Base-by-base conservation (phyloP, 2,888 invertebrate genomes). In the Lasioglossum oenotherae region DNA sequence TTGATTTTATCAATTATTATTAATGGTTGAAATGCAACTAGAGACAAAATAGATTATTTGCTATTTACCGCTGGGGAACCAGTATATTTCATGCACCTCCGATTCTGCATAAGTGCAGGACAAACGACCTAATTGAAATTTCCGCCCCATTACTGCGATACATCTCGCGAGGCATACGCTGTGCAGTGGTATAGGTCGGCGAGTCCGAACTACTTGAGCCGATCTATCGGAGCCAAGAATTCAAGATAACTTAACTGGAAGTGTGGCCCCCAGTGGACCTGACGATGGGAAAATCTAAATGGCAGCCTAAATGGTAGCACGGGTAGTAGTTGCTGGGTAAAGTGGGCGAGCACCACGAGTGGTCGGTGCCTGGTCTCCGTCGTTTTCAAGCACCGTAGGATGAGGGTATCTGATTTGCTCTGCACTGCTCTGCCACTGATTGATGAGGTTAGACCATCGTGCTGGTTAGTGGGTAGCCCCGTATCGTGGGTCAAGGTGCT, bases 181-280 rank as follows among this genome's bases (percentile, higher is more conserved):
- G 1, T 5, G 27, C 60, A 27, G 60, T 27, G 27, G 12, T 60
- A 2, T 60, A 60, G 27, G 49, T 27, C n/a, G 60, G 14, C 27
- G 12, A 27, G 60, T 60, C 60, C 60, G 27, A 27, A 14, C 27
- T 60, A 60, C 60, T 27, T 27, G 27, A 60, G 78, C 83, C 60
- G 60, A 60, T 60, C 60, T 60, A 60, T 60, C 27, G 60, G 4
- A 27, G 60, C 60, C 60, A 60, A 60, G 60, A 60, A 60, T 60
- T 60, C 14, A 27, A 27, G 60, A 60, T 60, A 60, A 60, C 60
- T 27, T 60, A 60, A 60, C 60, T n/a, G 60, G 27, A 60, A 27
- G 60, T 27, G 60, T 60, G 60, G 60, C 60, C n/a, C n/a, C n/a
- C 60, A 14, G 60, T 27, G 60, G 60, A 60, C 27, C 60, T 5